A percentile compares a stretch with the other conserved stretches of the same genome.
Conservation (phyloP, 2,888 invertebrate species). For the Lepeophtheirus nordmannii region DNA sequence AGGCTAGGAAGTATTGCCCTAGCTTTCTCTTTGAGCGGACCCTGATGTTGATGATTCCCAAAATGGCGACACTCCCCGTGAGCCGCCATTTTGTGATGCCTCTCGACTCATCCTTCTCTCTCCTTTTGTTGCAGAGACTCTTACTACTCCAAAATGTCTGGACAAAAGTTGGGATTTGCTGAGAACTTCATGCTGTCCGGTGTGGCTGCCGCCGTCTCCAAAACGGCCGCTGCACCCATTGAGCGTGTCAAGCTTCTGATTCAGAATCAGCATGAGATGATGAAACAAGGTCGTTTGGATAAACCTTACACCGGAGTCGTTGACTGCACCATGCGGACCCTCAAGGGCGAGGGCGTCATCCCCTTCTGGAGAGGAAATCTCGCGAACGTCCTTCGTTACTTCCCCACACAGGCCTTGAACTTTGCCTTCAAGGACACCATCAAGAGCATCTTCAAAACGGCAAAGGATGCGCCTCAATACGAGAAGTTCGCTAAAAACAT, state of each 20-base stretch:
- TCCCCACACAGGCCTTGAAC: constrained; percentile 20
- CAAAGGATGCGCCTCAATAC: constrained; percentile 7
- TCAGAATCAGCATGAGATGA: constrained; percentile 21
- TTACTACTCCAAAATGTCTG: not conserved
- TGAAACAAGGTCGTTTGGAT: constrained; percentile 23
- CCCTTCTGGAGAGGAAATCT: constrained; percentile 19
- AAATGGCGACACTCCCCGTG: not conserved
- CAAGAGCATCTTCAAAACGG: constrained; percentile 16
- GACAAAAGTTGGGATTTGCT: constrained; percentile 18
- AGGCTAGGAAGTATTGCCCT: no score
- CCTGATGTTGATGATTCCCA: not conserved
- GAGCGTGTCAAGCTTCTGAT: constrained; percentile 23
- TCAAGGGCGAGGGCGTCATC: constrained; percentile 15
- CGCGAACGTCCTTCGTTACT: constrained; percentile 18
- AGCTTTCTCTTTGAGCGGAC: no score
- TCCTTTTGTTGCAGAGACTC: not conserved
- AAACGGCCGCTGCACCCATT: constrained; percentile 22
- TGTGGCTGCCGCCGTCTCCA: constrained; percentile 18
- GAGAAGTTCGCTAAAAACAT: constrained; percentile 19
- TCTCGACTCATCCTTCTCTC: not conserved
- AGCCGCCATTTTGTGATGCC: not conserved
- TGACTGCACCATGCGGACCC: constrained; percentile 20
- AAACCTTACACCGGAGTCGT: constrained; percentile 10
- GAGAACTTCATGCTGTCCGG: constrained; percentile 21
- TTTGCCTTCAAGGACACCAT: constrained; percentile 22